These are phyloP conservation scores for Anthoptus insignis DNA, from an alignment of 2,888 invertebrate species.

Conservation along the genomic window DNA sequence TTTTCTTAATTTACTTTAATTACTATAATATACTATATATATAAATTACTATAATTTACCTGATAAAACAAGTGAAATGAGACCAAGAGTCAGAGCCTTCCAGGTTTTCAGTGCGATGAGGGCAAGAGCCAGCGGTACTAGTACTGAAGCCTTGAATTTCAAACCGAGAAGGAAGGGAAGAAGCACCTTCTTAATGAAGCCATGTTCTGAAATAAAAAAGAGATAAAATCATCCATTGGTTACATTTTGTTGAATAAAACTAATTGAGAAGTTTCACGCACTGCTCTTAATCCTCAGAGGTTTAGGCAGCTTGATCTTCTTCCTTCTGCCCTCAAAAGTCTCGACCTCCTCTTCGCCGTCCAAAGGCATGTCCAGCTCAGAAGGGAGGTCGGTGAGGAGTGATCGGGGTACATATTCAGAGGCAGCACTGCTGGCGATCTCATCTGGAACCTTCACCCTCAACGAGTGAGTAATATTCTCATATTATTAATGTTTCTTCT, in stretches of 20 bases:
- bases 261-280: conserved; percentile 55
- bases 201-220: conserved; percentile 88
- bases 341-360: conserved; percentile 84
- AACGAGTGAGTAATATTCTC: conserved; percentile 93
- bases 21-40: too few species aligned
- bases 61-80: conserved; percentile 94
- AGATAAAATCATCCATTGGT: conserved; percentile 20
- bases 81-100: conserved; percentile 95
- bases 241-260: too few species aligned
- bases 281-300: conserved; percentile 84
- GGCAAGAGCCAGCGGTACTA: conserved; percentile 93
- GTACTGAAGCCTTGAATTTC: conserved; percentile 94
- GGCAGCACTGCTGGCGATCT: conserved; percentile 85
- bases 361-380: conserved; percentile 90
- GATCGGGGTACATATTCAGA: conserved; percentile 89
- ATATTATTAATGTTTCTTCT: too few species aligned
- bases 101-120: conserved; percentile 96
- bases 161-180: conserved; percentile 95
- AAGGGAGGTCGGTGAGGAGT: conserved; percentile 88
- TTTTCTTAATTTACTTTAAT: neutral
- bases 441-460: conserved; percentile 91
- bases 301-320: conserved; percentile 84
- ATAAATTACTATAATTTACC: conserved; percentile 84
- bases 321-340: conserved; percentile 79
- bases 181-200: conserved; percentile 94